Conservation (phyloP, 2,888 invertebrate species). For the Spilarctia lutea region DNA sequence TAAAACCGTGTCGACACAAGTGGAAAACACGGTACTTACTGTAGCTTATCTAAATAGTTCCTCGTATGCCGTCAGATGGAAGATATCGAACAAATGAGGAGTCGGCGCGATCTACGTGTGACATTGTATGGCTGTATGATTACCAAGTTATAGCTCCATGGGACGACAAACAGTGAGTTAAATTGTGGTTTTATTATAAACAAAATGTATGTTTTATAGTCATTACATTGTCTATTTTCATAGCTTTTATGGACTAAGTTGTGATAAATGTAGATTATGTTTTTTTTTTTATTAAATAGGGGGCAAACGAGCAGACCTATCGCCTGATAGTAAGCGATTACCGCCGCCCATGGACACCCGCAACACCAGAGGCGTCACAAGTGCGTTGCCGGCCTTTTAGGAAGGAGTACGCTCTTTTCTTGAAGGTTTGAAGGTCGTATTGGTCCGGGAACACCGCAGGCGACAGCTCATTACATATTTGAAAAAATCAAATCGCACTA, state of each 20-base stretch:
- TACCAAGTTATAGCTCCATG: constrained; percentile 13
- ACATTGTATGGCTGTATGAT: constrained; percentile 22
- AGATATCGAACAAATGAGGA: constrained; percentile 48
- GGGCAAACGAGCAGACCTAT: too few species aligned
- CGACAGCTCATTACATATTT: too few species aligned
- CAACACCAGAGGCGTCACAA: too few species aligned
- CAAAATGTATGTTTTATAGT: neutral
- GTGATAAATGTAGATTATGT: neutral
- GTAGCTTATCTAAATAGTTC: constrained; percentile 61
- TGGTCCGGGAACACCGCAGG: too few species aligned
- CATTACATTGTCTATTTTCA: neutral
- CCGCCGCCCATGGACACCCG: too few species aligned
- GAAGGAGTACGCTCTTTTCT: too few species aligned
- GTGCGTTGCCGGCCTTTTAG: too few species aligned
- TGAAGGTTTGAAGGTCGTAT: too few species aligned
- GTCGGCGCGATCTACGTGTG: constrained; percentile 25
- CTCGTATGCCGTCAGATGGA: constrained; percentile 33
- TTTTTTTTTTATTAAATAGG: too few species aligned
- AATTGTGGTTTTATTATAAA: constrained; percentile 13
- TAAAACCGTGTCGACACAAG: constrained; percentile 29
- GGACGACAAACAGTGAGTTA: neutral
- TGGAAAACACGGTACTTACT: constrained; percentile 38
- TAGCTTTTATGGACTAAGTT: neutral
- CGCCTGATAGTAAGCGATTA: too few species aligned
- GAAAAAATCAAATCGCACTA: too few species aligned